Evolutionary conservation across 2,113 vertebrate genomes (phyloP).

Genomic region (Azemiops feae): DNA sequence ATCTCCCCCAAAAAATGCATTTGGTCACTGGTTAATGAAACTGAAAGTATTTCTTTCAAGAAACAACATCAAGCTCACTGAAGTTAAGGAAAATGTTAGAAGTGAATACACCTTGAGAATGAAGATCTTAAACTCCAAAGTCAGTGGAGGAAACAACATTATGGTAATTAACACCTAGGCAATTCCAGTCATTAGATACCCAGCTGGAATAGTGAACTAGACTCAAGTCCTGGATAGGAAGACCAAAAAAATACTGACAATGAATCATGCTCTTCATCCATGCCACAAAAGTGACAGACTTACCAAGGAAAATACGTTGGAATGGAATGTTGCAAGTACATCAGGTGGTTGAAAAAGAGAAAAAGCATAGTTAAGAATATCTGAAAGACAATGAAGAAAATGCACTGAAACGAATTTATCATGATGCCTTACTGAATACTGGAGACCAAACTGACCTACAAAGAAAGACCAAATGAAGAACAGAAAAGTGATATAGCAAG

Average conservation of each 20-base stretch:
- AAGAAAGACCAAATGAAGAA: background rate
- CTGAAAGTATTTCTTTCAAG: background rate
- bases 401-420: background rate
- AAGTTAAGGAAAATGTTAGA: background rate
- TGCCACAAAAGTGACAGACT: background rate
- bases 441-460: background rate
- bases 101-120: background rate
- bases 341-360: background rate
- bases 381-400: too few relatives aligned
- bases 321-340: background rate
- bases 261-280: background rate
- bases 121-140: background rate
- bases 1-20: background rate
- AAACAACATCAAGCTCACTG: background rate
- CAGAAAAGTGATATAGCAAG: background rate
- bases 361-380: background rate
- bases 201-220: background rate
- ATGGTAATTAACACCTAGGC: background rate
- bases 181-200: background rate
- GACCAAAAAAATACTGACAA: background rate
- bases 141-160: background rate
- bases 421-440: background rate
- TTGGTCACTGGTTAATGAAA: background rate
- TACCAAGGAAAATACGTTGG: background rate
- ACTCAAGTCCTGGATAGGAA: background rate